Base-by-base conservation (phyloP, 2,888 invertebrate genomes). In the Sinotaia quadrata region DNA sequence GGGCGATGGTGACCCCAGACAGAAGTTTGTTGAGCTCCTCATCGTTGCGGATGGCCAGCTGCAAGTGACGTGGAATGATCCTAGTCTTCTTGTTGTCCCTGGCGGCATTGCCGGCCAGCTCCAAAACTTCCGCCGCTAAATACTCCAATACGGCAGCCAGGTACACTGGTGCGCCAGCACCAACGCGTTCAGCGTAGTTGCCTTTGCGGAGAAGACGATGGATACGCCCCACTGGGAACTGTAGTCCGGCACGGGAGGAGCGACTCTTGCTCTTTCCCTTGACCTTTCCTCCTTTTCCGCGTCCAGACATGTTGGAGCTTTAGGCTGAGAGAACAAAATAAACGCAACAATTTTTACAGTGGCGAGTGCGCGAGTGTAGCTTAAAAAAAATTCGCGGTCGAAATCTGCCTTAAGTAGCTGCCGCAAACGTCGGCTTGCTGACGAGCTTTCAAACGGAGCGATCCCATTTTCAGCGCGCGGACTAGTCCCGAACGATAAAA, bases 11-110 rank as follows among this genome's bases (percentile, higher is more conserved):
- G 2, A 94, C 94, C 51, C 93, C 93, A 0, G 92, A 91, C 5
- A 95, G 87, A 60, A 95, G 89, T 85, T 92, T 93, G 87, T 93
- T 94, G 81, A 95, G 89, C 83, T 95, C 94, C 80, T 94, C 93
- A 85, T 95, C 94, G 85, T 94, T 94, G 21, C 93, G 90, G 61
- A 94, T 92, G 29, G 94, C 94, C 76, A 94, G 84, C 84, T 94
- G 92, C 33, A 94, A 89, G 85, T 94, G 94, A 60, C 94, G 91
- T 0, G 94, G 93, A 68, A 92, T 92, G 81, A 95, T 94, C 88
- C 92, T 89, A 0, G 90, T 89, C 66, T 92, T 91, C 33, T 92
- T 91, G 84, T 92, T 92, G 80, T 88, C 88, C 87, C 89, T 80
- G 24, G 89, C 89, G 29, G 89, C 89, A 75, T 89, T 89, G 18